phyloP scores from a whole-genome alignment of 2,888 invertebrate species.

The Phaonia tiefii region DNA sequence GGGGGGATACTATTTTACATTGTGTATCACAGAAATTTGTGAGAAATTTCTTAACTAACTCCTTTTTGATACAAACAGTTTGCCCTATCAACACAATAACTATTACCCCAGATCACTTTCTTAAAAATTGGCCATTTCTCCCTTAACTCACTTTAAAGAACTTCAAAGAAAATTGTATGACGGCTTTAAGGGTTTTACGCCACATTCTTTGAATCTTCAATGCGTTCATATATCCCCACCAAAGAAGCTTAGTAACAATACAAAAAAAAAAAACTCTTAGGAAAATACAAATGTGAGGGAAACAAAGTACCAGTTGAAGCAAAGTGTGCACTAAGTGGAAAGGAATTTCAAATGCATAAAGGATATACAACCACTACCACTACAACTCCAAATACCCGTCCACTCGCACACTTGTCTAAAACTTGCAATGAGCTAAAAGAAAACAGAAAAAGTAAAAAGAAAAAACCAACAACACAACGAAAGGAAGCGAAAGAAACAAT shows the following conservation, averaged over 20 bases:
- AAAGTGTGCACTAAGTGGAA: slow-evolving; percentile 47
- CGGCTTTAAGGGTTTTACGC: neutral
- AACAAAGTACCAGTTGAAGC: slow-evolving; percentile 32
- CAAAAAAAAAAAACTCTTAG: neutral
- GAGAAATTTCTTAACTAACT: too few species aligned
- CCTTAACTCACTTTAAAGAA: neutral
- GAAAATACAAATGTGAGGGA: neutral
- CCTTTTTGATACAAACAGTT: too few species aligned
- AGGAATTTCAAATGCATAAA: slow-evolving; percentile 49
- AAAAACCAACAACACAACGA: neutral
- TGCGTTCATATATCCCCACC: neutral
- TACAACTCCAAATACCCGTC: slow-evolving; percentile 27
- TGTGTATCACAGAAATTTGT: too few species aligned
- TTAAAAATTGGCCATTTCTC: too few species aligned
- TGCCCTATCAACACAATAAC: too few species aligned
- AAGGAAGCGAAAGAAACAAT: slow-evolving; percentile 25
- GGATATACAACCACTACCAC: too few species aligned
- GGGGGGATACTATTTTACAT: too few species aligned
- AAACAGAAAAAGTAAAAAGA: neutral
- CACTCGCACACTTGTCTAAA: slow-evolving; percentile 38
- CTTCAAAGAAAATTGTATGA: neutral
- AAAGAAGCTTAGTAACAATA: slow-evolving; percentile 9
- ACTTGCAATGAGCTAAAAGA: slow-evolving; percentile 40
- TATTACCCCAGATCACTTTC: too few species aligned
- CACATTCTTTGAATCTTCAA: neutral